Percentiles rank a stretch among this genome's conserved stretches.
Evolutionary conservation across 2,113 vertebrate species (phyloP).

Genomic region (Oncorhynchus masou): DNA sequence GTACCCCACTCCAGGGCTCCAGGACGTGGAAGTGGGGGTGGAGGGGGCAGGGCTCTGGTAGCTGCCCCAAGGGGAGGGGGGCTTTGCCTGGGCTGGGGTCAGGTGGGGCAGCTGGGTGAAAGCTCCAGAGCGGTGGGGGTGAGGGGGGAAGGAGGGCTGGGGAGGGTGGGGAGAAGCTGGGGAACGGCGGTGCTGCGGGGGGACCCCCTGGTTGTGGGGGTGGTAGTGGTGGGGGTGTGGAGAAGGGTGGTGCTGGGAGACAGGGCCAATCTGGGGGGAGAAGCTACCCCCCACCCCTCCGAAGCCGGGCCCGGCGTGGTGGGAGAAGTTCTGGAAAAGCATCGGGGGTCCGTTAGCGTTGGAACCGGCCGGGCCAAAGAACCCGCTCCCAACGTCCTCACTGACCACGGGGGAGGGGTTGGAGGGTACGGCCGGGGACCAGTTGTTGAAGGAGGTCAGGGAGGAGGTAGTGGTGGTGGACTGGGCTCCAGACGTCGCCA

Average conservation of each 20-base stretch:
- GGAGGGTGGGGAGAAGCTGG: constrained; percentile 92
- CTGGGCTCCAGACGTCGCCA: constrained; percentile 85
- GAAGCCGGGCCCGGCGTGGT: constrained; percentile 93
- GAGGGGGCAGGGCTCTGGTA: constrained; percentile 97
- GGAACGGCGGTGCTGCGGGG: constrained; percentile 76
- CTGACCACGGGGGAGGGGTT: constrained; percentile 92
- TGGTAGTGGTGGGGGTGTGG: constrained; percentile 95
- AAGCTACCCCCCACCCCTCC: constrained; percentile 86
- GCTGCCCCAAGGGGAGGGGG: constrained; percentile 96
- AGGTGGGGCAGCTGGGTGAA: constrained; percentile 96
- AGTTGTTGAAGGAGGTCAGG: constrained; percentile 95
- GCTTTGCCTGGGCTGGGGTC: constrained; percentile 91
- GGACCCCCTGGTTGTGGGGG: constrained; percentile 89
- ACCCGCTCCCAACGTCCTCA: constrained; percentile 87
- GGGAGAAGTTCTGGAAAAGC: constrained; percentile 98
- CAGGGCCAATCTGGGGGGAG: constrained; percentile 93
- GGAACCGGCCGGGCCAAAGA: constrained; percentile 91
- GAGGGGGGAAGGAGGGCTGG: constrained; percentile 90
- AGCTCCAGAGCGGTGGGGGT: constrained; percentile 92
- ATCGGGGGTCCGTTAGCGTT: constrained; percentile 89
- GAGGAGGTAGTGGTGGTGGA: constrained; percentile 92
- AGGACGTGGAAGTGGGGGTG: constrained; percentile 92
- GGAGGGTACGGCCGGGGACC: constrained; percentile 94
- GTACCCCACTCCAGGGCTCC: constrained; percentile 91
- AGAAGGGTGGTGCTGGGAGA: constrained; percentile 92